Base-by-base conservation (phyloP, 2,888 invertebrate genomes). In the Micropterix aruncella region DNA sequence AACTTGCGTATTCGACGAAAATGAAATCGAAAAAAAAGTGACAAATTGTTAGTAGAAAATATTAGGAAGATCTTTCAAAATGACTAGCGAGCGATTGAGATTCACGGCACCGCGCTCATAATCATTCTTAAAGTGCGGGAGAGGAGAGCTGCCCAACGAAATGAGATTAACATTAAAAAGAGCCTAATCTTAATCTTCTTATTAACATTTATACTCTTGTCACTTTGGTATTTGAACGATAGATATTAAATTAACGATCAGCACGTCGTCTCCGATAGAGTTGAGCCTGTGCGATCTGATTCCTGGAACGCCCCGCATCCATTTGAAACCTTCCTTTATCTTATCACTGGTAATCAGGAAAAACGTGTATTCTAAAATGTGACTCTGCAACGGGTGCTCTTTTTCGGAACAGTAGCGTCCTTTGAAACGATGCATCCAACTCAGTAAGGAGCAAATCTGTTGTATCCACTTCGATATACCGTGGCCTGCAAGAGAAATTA, bases 381-480 rank as follows among this genome's bases (percentile, higher is more conserved):
- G 27, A 27, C 12, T n/a, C 12, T 27, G 27, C 27, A 27, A 27
- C 27, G 27, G 27, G 27, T 27, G 27, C 27, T 27, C 27, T 12
- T 49, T 47, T 52, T 55, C 53, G 55, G 55, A 55, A 53, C 53
- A 53, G 54, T 47, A 51, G 48, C 50, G 46, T 48, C 44, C 53
- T 50, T 54, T 52, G 52, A 52, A 52, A 50, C 5, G 7, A 12
- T 7, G 12, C 12, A 27, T 27, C 27, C 52, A 54, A 54, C 65
- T 78, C 77, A 93, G 70, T 93, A 93, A 60, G 92, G 92, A 68
- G 92, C 81, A 71, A 92, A 93, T 72, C 92, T 81, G 76, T 91
- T 92, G 80, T 90, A 92, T 57, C 90, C 87, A 68, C 91, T 87
- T 72, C 92, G 81, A 70, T 92, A 92, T 57, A 92, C 87, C 54